Conservation (phyloP, 2,888 invertebrate genomes). For the Perizoma affinitatum region DNA sequence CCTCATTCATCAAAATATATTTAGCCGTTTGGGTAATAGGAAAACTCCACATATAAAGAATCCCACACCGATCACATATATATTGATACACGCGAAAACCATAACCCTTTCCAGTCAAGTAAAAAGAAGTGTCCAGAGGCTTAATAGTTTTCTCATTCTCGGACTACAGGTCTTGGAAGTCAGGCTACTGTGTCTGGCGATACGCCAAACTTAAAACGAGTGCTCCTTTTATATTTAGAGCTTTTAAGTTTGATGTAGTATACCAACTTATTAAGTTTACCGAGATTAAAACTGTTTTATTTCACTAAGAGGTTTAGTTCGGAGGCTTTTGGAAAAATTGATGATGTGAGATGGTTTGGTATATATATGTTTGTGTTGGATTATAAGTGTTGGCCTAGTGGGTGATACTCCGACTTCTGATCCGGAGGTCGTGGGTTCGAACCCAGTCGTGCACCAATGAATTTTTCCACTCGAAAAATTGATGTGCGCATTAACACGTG, state of each 20-base stretch:
- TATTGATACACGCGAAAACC: too few species aligned
- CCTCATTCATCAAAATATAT: too few species aligned
- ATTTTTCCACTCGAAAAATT: too few species aligned
- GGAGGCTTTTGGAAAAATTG: conserved; percentile 53
- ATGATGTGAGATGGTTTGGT: background rate
- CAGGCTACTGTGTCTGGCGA: conserved; percentile 55
- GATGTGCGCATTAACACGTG: too few species aligned
- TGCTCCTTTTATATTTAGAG: conserved; percentile 73
- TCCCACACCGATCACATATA: too few species aligned
- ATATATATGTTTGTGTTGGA: background rate
- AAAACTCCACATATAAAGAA: too few species aligned
- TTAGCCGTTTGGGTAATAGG: too few species aligned
- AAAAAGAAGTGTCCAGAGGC: conserved; percentile 2
- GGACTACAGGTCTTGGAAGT: conserved; percentile 45
- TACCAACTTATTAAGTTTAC: conserved; percentile 62
- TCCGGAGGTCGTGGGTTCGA: too few species aligned
- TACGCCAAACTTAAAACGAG: conserved; percentile 59
- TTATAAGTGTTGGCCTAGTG: too few species aligned
- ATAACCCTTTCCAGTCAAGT: too few species aligned
- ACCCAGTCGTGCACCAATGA: too few species aligned
- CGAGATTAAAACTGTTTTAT: conserved; percentile 71
- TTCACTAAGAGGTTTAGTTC: conserved; percentile 68
- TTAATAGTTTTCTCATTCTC: conserved; percentile 14
- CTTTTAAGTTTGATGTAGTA: conserved; percentile 77
- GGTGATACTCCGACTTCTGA: too few species aligned